phyloP scores from a whole-genome alignment of 2,888 invertebrate species.

The Plagiodera versicolora region DNA sequence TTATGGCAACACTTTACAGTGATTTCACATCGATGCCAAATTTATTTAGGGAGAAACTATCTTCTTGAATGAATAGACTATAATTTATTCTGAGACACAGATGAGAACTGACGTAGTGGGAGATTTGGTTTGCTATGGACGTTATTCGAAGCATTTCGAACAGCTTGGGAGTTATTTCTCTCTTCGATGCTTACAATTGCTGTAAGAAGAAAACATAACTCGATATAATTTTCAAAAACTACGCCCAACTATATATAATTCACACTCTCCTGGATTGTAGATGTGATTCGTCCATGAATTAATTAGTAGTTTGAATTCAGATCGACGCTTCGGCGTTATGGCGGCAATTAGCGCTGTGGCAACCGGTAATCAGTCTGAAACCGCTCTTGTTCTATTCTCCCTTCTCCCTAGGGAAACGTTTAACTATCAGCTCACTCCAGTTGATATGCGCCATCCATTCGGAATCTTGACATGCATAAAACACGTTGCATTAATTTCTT shows the following conservation, averaged over 20 bases:
- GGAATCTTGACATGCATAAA: not conserved
- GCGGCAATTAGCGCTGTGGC: slow-evolving; percentile 53
- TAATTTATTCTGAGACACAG: too few relatives aligned
- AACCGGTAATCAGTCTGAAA: slow-evolving; percentile 52
- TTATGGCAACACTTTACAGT: too few relatives aligned
- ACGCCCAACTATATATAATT: not conserved
- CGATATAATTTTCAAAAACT: too few relatives aligned
- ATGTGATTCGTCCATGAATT: slow-evolving; percentile 15
- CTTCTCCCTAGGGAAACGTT: slow-evolving; percentile 21
- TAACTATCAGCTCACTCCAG: not conserved
- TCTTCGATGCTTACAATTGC: too few relatives aligned
- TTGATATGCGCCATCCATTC: slow-evolving; percentile 1
- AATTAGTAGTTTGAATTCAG: slow-evolving; percentile 47
- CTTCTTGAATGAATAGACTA: too few relatives aligned
- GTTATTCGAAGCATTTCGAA: too few relatives aligned
- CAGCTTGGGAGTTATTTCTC: too few relatives aligned
- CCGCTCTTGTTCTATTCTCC: slow-evolving; percentile 38
- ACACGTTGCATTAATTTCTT: not conserved
- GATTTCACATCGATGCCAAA: too few relatives aligned
- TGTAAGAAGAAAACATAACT: too few relatives aligned
- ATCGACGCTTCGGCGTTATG: slow-evolving; percentile 49
- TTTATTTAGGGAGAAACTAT: too few relatives aligned
- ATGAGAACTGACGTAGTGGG: too few relatives aligned
- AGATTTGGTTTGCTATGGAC: too few relatives aligned
- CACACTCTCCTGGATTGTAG: not conserved